Percentiles rank a stretch among this genome's conserved stretches.
phyloP scores from a whole-genome alignment of 2,888 invertebrate species.

The Apoderus coryli region DNA sequence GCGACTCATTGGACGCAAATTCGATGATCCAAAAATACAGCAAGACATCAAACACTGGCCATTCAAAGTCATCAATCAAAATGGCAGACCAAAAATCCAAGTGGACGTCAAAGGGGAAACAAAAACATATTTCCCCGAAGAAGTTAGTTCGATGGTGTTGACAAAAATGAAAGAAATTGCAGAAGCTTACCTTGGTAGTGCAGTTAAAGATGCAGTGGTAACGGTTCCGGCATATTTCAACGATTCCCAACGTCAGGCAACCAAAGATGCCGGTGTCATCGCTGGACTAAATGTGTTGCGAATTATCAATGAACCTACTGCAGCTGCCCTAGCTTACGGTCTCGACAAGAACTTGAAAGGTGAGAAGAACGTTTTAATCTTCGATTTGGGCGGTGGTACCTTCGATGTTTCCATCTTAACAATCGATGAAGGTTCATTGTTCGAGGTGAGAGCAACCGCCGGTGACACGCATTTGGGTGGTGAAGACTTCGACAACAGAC shows the following conservation, averaged over 20 bases:
- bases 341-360: slow-evolving; percentile 20
- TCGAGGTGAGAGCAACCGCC: slow-evolving; percentile 68
- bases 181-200: slow-evolving; percentile 32
- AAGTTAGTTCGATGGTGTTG: slow-evolving; percentile 54
- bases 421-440: slow-evolving; percentile 70
- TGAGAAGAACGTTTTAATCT: slow-evolving; percentile 40
- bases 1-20: slow-evolving; percentile 67
- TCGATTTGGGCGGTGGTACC: slow-evolving; percentile 47
- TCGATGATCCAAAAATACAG: slow-evolving; percentile 58
- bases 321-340: slow-evolving; percentile 17
- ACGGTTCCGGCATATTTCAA: slow-evolving; percentile 31
- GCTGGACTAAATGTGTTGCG: slow-evolving; percentile 55
- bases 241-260: slow-evolving; percentile 60
- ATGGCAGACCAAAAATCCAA: slow-evolving; percentile 50
- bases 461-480: slow-evolving; percentile 75
- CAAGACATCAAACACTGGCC: slow-evolving; percentile 75
- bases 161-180: slow-evolving; percentile 27
- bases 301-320: slow-evolving; percentile 62
- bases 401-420: slow-evolving; percentile 74
- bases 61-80: slow-evolving; percentile 52
- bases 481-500: slow-evolving; percentile 47
- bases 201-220: slow-evolving; percentile 38
- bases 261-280: slow-evolving; percentile 60
- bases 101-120: slow-evolving; percentile 48
- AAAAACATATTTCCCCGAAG: slow-evolving; percentile 52